A percentile compares a stretch with the other conserved stretches of the same genome.
phyloP scores from a whole-genome alignment of 2,888 invertebrate species.

The Pollenia griseotomentosa region DNA sequence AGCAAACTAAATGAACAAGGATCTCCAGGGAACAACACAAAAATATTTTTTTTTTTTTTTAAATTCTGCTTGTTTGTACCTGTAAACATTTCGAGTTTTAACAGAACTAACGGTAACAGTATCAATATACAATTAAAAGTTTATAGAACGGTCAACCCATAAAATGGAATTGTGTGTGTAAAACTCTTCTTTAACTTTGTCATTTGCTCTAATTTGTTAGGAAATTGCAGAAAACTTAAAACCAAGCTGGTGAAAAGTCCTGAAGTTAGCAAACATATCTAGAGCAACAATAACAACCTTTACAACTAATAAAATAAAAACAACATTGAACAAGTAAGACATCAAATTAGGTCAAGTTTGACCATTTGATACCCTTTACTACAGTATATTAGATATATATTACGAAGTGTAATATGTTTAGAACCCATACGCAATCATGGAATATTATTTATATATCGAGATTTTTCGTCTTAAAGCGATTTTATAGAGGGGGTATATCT shows the following conservation, averaged over 20 bases:
- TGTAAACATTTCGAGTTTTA: neutral
- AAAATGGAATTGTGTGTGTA: neutral
- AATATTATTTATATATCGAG: no score
- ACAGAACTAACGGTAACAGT: neutral
- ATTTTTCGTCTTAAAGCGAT: no score
- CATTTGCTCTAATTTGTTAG: neutral
- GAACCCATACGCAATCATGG: no score
- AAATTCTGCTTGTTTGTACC: neutral
- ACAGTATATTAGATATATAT: no score
- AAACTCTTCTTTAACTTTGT: no score
- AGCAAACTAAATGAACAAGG: neutral
- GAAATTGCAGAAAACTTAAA: neutral
- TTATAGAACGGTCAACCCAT: neutral
- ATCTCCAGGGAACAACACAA: neutral
- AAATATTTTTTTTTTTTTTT: no score
- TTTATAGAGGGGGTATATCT: no score
- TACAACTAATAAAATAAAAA: neutral
- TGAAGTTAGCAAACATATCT: conserved; percentile 34
- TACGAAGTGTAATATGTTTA: no score
- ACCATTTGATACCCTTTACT: no score
- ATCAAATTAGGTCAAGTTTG: no score
- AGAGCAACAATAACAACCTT: neutral
- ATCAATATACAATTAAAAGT: neutral
- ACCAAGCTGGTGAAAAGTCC: conserved; percentile 17
- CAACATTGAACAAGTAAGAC: neutral